phyloP scores from a whole-genome alignment of 2,888 invertebrate genomes.

The Melanophora roralis region DNA sequence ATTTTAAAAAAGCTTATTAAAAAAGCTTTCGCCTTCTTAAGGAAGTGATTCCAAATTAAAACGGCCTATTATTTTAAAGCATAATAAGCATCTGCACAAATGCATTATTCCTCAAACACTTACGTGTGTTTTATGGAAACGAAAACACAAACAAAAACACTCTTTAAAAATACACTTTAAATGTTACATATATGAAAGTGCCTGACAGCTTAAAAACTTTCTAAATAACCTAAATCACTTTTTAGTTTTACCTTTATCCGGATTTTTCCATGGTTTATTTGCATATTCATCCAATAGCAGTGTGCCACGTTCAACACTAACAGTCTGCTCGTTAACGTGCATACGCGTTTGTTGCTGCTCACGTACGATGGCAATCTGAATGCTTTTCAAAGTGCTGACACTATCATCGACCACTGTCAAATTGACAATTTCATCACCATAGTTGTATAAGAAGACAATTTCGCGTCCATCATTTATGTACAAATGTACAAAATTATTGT shows the following conservation, averaged over 20 bases:
- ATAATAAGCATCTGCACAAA: no score
- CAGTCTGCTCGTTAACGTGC: slow-evolving; percentile 88
- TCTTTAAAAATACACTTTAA: no score
- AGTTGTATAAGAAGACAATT: slow-evolving; percentile 91
- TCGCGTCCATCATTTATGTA: slow-evolving; percentile 88
- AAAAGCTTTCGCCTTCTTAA: no score
- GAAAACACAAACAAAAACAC: no score
- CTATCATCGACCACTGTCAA: slow-evolving; percentile 86
- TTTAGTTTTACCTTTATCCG: slow-evolving; percentile 82
- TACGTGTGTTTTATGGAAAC: no score
- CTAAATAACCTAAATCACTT: no score
- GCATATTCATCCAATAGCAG: slow-evolving; percentile 86
- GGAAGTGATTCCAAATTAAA: no score
- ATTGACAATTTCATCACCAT: slow-evolving; percentile 87
- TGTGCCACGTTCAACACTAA: slow-evolving; percentile 84
- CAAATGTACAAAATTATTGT: slow-evolving; percentile 94
- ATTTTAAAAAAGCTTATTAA: no score
- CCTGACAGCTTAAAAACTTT: no score
- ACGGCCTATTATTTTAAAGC: no score
- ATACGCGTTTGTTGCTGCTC: slow-evolving; percentile 85
- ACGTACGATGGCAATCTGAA: slow-evolving; percentile 91
- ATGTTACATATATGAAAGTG: no score
- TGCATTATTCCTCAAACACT: no score
- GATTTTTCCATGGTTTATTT: slow-evolving; percentile 91
- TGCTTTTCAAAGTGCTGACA: slow-evolving; percentile 88